Base-by-base conservation (phyloP, 2,888 invertebrate species). In the Lumbricus terrestris region DNA sequence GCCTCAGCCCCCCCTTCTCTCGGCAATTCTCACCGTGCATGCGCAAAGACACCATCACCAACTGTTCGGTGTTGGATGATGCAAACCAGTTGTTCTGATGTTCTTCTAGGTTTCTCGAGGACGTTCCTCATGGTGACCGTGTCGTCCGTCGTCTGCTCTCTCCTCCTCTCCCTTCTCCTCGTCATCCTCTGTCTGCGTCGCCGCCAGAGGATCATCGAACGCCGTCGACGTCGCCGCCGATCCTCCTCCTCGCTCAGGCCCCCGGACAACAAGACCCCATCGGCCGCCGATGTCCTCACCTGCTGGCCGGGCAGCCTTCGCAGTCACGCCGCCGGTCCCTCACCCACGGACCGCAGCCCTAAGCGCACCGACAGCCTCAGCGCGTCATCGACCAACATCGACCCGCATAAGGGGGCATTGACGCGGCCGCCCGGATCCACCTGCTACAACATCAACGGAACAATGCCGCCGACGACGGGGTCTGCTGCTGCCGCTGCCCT, bases 131-230 rank as follows among this genome's bases (percentile, higher is more conserved):
- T 85, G 85, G 85, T 33, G 35, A 35, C 85, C 35, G 85, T 85
- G 37, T 85, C 37, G 1, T 85, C 35, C 16, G 34, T 33, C 85
- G 35, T 85, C 85, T 34, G 85, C 20, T 85, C 85, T 18, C 16
- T 37, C 85, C 34, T 85, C 35, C 16, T 33, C 16, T 20, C n/a
- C 37, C 6, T 35, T 5, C 23, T 85, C 85, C 5, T 85, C 35
- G 85, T 85, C 85, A 35, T 85, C 23, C 85, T 85, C 20, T 85
- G 85, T 85, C 37, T 85, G 4, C 85, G 85, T 35, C 85, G 85
- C 2, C 85, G 85, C 8, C 34, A 85, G 85, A 34, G 85, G 37
- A 34, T 85, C 37, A 5, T 34, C 34, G 34, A 34, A 0, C 85
- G 15, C 8, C 85, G 35, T 5, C 85, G 85, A 0, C 11, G 69